phyloP scores from a whole-genome alignment of 2,797 vertebrate genomes.

The Halcyon badia region DNA sequence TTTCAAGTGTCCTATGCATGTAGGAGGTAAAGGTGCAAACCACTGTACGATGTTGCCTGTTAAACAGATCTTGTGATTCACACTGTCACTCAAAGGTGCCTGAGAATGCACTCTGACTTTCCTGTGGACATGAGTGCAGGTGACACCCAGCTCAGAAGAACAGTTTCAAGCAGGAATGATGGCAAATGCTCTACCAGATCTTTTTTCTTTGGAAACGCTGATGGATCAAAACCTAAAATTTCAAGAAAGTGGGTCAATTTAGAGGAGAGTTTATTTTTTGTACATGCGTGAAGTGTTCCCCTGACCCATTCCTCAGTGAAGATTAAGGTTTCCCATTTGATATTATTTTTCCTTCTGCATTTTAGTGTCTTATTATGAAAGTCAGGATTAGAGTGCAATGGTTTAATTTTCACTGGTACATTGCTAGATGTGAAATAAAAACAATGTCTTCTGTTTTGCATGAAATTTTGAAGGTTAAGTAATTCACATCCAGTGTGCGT shows the following conservation, averaged over 20 bases:
- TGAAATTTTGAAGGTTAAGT: neutral
- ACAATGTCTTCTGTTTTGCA: neutral
- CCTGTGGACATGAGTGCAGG: neutral
- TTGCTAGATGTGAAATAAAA: neutral
- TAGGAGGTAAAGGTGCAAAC: neutral
- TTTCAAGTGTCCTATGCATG: neutral
- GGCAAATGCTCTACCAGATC: neutral
- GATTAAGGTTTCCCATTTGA: neutral
- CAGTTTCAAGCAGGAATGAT: neutral
- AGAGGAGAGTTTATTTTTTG: neutral
- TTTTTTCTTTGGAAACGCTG: neutral
- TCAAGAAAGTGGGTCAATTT: neutral
- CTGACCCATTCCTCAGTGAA: neutral
- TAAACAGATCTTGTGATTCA: neutral
- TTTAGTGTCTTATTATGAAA: neutral
- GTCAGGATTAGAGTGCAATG: neutral
- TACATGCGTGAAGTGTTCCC: neutral
- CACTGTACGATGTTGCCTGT: neutral
- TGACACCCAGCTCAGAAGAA: neutral
- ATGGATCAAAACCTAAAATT: neutral
- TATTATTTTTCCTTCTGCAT: neutral
- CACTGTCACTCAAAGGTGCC: neutral
- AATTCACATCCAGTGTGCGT: neutral
- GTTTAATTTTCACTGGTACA: neutral
- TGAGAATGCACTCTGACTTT: neutral